These are phyloP conservation scores for Zootoca vivipara DNA, from an alignment of 2,113 vertebrate genomes.

Conservation along the genomic window DNA sequence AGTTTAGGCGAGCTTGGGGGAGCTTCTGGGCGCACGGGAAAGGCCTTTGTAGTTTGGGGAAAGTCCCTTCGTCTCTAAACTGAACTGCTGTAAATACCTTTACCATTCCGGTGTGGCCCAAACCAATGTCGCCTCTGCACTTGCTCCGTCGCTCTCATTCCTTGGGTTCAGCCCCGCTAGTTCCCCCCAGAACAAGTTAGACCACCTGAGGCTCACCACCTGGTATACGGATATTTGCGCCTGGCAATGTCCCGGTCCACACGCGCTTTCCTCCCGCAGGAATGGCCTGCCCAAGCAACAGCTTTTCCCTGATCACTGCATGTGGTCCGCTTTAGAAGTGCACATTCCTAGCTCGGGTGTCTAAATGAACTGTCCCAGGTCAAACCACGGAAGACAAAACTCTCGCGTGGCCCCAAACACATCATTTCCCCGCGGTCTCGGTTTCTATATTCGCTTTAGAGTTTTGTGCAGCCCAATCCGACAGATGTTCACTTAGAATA, in stretches of 20 bases:
- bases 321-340: neutral
- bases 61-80: neutral
- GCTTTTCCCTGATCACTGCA: neutral
- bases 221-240: no score
- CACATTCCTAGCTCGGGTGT: neutral
- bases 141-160: neutral
- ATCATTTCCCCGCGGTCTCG: neutral
- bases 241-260: neutral
- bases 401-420: neutral
- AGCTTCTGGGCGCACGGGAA: neutral
- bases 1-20: neutral
- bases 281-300: no score
- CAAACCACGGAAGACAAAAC: no score
- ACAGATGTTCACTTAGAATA: neutral
- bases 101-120: no score
- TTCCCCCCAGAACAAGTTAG: neutral
- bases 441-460: neutral
- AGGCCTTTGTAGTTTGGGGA: neutral
- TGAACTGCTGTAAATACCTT: neutral
- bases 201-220: neutral
- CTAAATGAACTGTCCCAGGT: neutral
- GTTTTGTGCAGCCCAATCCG: neutral
- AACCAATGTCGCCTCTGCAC: neutral
- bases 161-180: neutral
- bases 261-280: no score